Evolutionary conservation across 1,140 invertebrate species (phyloP), one percentile per base, ranked within the genome.

Genomic region (Brachionus asplanchnoidis): DNA sequence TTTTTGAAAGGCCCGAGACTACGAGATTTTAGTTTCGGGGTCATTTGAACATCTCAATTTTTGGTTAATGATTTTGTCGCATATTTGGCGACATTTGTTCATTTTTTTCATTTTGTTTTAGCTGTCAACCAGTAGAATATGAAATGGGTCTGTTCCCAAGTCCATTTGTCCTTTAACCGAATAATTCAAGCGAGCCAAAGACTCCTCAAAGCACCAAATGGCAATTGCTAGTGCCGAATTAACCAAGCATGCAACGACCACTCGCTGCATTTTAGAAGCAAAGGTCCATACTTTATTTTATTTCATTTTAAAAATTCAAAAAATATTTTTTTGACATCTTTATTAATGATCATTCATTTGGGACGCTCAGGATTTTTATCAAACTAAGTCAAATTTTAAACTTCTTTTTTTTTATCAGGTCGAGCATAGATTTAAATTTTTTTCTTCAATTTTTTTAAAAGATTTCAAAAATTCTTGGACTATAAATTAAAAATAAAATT

Each of bases 31-130:
- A n/a, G 26, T 68, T 68, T 32, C 26, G 66, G 66, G 66, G 66
- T 68, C 66, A 68, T 68, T 68, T 68, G 66, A 68, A 68, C 53
- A 60, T 60, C 53, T 60, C n/a, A 60, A 60, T 60, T 60, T 60
- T 60, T 20, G 53, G 53, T 60, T 60, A 60, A 60, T 60, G 53
- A 60, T 60, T 60, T 60, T 60, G 20, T 60, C 53, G 8, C 53
- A 60, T 60, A 60, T 60, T 60, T 6, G 53, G 53, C 53, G 20
- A 60, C 53, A 60, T 60, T 60, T 60, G 53, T 60, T 9, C 6
- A 60, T 60, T 60, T 60, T 60, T 20, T 60, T 8, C 5, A 36
- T 36, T 1, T 28, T 28, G 26, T 56, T 8, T 23, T 20, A 68
- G 3, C 26, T 68, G 66, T 68, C 66, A 68, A 28, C n/a, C 11